Evolutionary conservation across 1,140 invertebrate genomes (phyloP), one percentile per base, ranked within the genome.

Genomic region (Hycleus phaleratus): DNA sequence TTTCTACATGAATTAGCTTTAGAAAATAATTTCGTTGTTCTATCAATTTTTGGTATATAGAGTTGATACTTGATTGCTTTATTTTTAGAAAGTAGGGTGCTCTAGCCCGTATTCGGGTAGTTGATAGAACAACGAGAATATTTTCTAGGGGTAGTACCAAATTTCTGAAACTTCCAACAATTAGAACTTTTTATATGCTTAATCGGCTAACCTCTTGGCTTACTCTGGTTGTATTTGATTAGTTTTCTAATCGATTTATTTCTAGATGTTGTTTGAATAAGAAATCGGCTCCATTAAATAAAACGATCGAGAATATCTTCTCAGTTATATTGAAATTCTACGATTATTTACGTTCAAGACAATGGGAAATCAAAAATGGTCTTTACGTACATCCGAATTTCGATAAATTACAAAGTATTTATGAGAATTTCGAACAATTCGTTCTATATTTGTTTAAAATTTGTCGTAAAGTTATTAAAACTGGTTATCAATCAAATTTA

Each of bases 241-340:
- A 18, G 1, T 18, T 18, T 44, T 43, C 39, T 43, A 3, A 42
- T 43, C 12, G 26, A 11, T 38, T 24, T 38, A 11, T 9, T 68
- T 85, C 77, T 60, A 80, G 85, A 52, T 87, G 85, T 58, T 78
- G 88, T 50, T 64, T 90, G 3, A 87, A 86, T 57, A 79, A 81
- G 39, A 78, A 80, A 38, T 84, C 84, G 24, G 77, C 78, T 18
- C 81, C 83, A 18, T 78, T 88, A 12, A 80, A 80, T 60, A 81
- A 81, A 40, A 74, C 82, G 1, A 72, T 88, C 5, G 79, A 83
- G 11, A 82, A 82, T 66, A 82, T 87, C 3, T 86, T 88, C 55
- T 81, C 80, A 40, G 79, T 87, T 1, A 82, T 86, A 24, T 65
- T 88, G 32, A 84, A 85, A 63, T 89, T 88, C 65, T 86, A 85